Base-by-base conservation (phyloP, 1,140 invertebrate genomes). In the Aricia agestis region DNA sequence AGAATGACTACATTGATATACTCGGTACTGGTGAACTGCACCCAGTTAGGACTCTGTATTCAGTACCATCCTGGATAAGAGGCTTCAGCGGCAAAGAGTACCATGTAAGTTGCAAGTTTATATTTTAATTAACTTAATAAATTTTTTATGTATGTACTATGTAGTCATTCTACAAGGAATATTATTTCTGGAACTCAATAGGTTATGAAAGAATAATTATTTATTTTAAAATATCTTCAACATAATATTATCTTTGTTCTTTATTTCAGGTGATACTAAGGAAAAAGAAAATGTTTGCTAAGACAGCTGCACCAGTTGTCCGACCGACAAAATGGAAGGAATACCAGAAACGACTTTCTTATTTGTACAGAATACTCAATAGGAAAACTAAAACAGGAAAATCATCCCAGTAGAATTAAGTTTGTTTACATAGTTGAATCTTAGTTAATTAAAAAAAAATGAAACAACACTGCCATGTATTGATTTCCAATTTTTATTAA, bases 1-100 rank as follows among this genome's bases (percentile, higher is more conserved):
- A 99, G 85, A 99, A 99, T 93, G 98, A 99, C 92, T 99, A 98
- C 81, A 98, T 99, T 69, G 98, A 99, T 90, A 98, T 99, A 68
- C 92, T 99, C 36, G 98, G 98, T 1, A 94, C 95, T 84, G 95
- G 96, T 66, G 93, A 94, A 10, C 67, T 99, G 32, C 95, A 97
- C 89, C 97, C 97, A 1, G 95, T 95, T 0, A 95, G 93, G 82
- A 94, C 97, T n/a, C 80, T 98, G 2, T 97, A 98, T 76, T 94
- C 95, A 75, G 93, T 98, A 11, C 98, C 98, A 0, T 83, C 90
- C 0, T 99, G 98, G 97, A 92, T 99, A 15, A 93, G 95, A 81
- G 98, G 97, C 58, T 94, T 98, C 31, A 93, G 92, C n/a, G 97
- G 97, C 1, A 96, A 97, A 86, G 98, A 99, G 92, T 97, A 94